Conservation (phyloP, 2,888 invertebrate genomes). For the Drosophila ustulata region DNA sequence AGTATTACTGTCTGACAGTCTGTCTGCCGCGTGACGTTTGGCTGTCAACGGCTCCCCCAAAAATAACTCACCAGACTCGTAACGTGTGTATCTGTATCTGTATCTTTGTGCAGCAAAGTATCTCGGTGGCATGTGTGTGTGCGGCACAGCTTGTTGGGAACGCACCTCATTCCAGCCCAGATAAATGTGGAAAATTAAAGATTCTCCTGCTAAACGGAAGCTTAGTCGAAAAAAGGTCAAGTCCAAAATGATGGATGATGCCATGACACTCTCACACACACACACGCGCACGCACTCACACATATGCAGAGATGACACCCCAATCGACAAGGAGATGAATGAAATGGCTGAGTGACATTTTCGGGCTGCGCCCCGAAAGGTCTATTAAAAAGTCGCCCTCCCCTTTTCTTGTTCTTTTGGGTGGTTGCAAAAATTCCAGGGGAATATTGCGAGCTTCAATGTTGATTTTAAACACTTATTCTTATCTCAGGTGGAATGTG, state of each 20-base stretch:
- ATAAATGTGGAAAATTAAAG: constrained; percentile 78
- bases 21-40: constrained; percentile 64
- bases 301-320: constrained; percentile 45
- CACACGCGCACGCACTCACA: constrained; percentile 41
- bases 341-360: constrained; percentile 76
- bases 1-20: constrained; percentile 2
- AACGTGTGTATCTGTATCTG: constrained; percentile 52
- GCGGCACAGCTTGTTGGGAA: constrained; percentile 28
- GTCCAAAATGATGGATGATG: constrained; percentile 85
- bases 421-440: constrained; percentile 61
- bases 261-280: constrained; percentile 63
- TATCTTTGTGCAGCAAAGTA: constrained; percentile 41
- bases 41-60: constrained; percentile 67
- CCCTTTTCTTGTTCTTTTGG: constrained; percentile 18
- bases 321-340: constrained; percentile 63
- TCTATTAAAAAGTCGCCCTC: constrained; percentile 51
- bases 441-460: constrained; percentile 17
- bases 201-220: constrained; percentile 78
- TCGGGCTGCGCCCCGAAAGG: constrained; percentile 45
- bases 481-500: constrained; percentile 72
- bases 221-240: constrained; percentile 84
- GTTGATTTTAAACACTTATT: constrained; percentile 51
- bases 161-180: constrained; percentile 55
- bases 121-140: constrained; percentile 57
- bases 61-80: constrained; percentile 53